phyloP scores from a whole-genome alignment of 1,140 invertebrate species.

The Pseudomyrmex sp. region DNA sequence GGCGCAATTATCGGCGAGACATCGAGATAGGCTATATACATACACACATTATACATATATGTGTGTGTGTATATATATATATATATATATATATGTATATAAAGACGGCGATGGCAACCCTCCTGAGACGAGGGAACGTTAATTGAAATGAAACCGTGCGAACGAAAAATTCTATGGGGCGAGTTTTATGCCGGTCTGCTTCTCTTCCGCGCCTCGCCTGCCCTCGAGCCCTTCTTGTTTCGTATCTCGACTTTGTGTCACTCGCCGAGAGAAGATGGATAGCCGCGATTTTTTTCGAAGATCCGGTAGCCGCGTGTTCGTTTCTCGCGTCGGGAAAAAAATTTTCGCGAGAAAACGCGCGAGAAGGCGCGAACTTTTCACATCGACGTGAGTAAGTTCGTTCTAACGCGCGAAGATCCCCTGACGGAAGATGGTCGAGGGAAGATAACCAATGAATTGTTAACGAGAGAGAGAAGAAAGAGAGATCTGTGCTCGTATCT shows the following conservation, averaged over 20 bases:
- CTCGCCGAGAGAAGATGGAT: slow-evolving; percentile 9
- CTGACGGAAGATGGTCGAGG: background rate
- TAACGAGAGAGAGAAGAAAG: background rate
- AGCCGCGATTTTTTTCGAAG: slow-evolving; percentile 24
- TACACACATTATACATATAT: background rate
- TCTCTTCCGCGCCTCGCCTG: background rate
- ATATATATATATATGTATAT: background rate
- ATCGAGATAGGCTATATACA: slow-evolving; percentile 64
- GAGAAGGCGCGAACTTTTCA: background rate
- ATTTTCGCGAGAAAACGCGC: too few relatives aligned
- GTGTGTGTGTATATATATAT: background rate
- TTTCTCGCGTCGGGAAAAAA: background rate
- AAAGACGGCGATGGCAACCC: slow-evolving; percentile 50
- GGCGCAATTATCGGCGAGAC: slow-evolving; percentile 75
- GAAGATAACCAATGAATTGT: background rate
- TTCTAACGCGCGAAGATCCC: background rate
- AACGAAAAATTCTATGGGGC: slow-evolving; percentile 78
- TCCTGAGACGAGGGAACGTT: slow-evolving; percentile 73
- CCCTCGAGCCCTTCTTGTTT: slow-evolving; percentile 17
- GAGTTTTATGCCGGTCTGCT: slow-evolving; percentile 60
- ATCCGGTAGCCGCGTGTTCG: background rate
- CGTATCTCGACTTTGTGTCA: slow-evolving; percentile 23
- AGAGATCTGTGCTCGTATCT: background rate
- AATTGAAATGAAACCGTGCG: slow-evolving; percentile 82
- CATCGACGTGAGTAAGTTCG: background rate